Evolutionary conservation across 2,888 invertebrate species (phyloP).

Genomic region (Plemyria rubiginata): DNA sequence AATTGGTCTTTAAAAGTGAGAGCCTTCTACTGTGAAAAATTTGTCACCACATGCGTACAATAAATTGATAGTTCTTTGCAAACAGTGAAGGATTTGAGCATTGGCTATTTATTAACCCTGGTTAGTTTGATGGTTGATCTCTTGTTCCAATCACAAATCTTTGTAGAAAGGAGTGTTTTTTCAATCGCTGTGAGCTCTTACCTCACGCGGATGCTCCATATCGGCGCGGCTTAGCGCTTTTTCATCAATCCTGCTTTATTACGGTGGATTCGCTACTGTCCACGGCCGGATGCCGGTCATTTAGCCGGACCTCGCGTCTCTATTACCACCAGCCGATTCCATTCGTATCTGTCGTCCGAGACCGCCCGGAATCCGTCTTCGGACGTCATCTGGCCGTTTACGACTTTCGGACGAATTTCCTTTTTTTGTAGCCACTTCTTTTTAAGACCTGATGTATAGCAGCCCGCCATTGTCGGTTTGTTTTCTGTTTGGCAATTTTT

Average conservation of each 20-base stretch:
- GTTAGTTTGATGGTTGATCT: not conserved
- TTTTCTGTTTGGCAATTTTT: slow-evolving; percentile 84
- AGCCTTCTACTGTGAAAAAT: not conserved
- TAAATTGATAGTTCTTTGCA: not conserved
- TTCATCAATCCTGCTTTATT: slow-evolving; percentile 86
- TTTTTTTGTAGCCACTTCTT: slow-evolving; percentile 60
- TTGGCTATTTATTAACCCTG: not conserved
- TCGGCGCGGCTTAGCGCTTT: slow-evolving; percentile 86
- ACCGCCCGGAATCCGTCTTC: slow-evolving; percentile 73
- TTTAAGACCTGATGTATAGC: slow-evolving; percentile 79
- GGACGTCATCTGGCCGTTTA: slow-evolving; percentile 69
- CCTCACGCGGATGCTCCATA: slow-evolving; percentile 63
- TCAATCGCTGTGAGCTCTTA: slow-evolving; percentile 44
- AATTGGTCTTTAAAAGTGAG: not conserved
- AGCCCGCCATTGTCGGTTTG: slow-evolving; percentile 73
- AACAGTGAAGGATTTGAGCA: not conserved
- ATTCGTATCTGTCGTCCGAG: slow-evolving; percentile 79
- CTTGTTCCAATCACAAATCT: not conserved
- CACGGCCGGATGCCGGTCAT: slow-evolving; percentile 80
- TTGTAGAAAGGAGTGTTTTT: not conserved
- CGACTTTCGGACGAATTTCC: slow-evolving; percentile 60
- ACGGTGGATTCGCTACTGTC: slow-evolving; percentile 82
- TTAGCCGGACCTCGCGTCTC: slow-evolving; percentile 79
- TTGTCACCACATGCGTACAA: not conserved
- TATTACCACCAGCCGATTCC: slow-evolving; percentile 80